Conservation (phyloP, 2,888 invertebrate species). For the Eupithecia inturbata region DNA sequence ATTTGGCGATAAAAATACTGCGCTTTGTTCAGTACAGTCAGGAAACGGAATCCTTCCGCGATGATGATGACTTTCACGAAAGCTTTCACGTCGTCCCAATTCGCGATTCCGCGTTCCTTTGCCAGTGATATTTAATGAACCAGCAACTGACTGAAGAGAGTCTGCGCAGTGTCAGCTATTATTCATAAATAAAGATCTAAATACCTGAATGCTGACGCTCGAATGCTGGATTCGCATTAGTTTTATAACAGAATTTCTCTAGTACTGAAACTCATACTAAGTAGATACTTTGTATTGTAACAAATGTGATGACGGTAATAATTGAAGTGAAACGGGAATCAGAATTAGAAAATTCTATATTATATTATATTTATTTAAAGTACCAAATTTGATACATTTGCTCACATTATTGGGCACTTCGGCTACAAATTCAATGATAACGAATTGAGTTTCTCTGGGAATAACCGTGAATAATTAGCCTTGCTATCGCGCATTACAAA, state of each 20-base stretch:
- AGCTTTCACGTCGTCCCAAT: slow-evolving; percentile 49
- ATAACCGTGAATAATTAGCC: too few relatives aligned
- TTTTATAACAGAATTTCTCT: neutral
- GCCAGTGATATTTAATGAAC: slow-evolving; percentile 36
- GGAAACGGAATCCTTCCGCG: slow-evolving; percentile 25
- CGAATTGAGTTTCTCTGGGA: too few relatives aligned
- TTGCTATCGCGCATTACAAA: too few relatives aligned
- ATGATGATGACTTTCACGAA: slow-evolving; percentile 51
- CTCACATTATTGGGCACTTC: too few relatives aligned
- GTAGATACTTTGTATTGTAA: neutral
- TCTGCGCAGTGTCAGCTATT: slow-evolving; percentile 28
- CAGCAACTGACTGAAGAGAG: slow-evolving; percentile 26
- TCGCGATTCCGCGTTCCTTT: slow-evolving; percentile 60
- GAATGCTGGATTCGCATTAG: neutral
- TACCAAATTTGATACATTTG: too few relatives aligned
- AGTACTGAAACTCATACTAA: neutral
- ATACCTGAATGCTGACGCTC: slow-evolving; percentile 20
- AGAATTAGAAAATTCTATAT: neutral
- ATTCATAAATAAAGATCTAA: slow-evolving; percentile 31
- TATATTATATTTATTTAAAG: too few relatives aligned
- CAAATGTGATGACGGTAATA: neutral
- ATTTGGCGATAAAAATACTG: slow-evolving; percentile 49
- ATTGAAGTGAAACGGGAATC: neutral
- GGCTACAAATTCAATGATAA: too few relatives aligned
- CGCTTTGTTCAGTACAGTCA: too few relatives aligned